These are phyloP conservation scores for Tonatia bakeri DNA, from an alignment of 2,113 vertebrate genomes.

Conservation along the genomic window DNA sequence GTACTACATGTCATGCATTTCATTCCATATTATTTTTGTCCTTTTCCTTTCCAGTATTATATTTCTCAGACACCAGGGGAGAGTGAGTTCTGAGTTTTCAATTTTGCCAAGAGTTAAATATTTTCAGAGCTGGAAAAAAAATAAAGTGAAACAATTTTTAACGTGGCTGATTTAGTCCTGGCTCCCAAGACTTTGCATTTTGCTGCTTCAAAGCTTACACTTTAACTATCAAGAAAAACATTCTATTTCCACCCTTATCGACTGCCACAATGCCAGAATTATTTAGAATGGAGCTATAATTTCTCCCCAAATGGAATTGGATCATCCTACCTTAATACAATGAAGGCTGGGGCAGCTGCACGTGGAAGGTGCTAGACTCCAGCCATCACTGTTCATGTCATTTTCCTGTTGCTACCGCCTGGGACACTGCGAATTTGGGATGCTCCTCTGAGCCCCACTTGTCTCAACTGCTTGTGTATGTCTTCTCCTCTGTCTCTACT, in stretches of 20 bases:
- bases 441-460: no score
- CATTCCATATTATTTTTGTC: conserved; percentile 37
- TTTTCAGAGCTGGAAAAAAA: conserved; percentile 58
- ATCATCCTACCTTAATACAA: neutral
- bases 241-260: neutral
- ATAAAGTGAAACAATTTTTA: neutral
- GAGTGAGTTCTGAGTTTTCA: conserved; percentile 39
- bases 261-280: neutral
- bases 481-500: neutral
- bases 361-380: neutral
- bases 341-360: neutral
- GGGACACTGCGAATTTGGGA: rapidly evolving
- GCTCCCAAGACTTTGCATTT: neutral
- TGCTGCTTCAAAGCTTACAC: neutral
- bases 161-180: neutral
- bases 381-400: rapidly evolving
- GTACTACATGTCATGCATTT: conserved; percentile 5
- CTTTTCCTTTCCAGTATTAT: conserved; percentile 37
- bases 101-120: conserved; percentile 56
- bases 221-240: neutral
- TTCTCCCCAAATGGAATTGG: neutral
- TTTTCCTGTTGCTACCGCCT: neutral
- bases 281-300: neutral
- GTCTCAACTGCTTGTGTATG: neutral
- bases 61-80: conserved; percentile 50